phyloP scores from a whole-genome alignment of 2,888 invertebrate genomes.

The Polydesmus complanatus region DNA sequence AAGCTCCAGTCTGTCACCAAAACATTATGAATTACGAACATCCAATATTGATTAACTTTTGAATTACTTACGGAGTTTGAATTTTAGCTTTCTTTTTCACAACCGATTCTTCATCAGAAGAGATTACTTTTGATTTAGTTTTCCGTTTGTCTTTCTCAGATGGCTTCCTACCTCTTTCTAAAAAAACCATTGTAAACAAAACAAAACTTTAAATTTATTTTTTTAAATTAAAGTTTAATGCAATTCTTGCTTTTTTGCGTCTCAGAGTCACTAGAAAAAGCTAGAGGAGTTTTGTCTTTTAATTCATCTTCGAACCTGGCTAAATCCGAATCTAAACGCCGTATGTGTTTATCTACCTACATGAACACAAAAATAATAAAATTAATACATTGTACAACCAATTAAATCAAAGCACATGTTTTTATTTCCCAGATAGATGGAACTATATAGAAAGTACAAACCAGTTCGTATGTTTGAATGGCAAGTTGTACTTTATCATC shows the following conservation, averaged over 20 bases:
- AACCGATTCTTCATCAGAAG: constrained; percentile 25
- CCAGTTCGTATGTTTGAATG: constrained; percentile 92
- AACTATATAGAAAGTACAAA: constrained; percentile 24
- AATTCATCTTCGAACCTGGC: constrained; percentile 93
- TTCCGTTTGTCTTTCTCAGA: constrained; percentile 46
- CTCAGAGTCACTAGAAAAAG: constrained; percentile 27
- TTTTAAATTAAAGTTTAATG: background rate
- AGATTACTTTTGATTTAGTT: constrained; percentile 32
- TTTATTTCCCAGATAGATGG: too few relatives aligned
- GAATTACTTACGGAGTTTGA: constrained; percentile 19
- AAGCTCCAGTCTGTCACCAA: constrained; percentile 19
- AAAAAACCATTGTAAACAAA: background rate
- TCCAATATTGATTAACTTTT: background rate
- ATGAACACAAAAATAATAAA: background rate
- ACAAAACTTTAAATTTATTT: background rate
- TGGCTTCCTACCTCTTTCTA: constrained; percentile 43
- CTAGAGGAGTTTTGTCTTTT: constrained; percentile 78
- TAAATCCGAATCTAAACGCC: constrained; percentile 87
- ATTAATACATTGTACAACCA: too few relatives aligned
- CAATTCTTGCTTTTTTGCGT: constrained; percentile 19
- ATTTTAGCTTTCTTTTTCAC: constrained; percentile 21
- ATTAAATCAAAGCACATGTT: too few relatives aligned
- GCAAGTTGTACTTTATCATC: constrained; percentile 96
- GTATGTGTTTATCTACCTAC: constrained; percentile 87
- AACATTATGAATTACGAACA: background rate